Evolutionary conservation across 2,888 invertebrate species (phyloP).

Genomic region (Frankliniella intonsa): DNA sequence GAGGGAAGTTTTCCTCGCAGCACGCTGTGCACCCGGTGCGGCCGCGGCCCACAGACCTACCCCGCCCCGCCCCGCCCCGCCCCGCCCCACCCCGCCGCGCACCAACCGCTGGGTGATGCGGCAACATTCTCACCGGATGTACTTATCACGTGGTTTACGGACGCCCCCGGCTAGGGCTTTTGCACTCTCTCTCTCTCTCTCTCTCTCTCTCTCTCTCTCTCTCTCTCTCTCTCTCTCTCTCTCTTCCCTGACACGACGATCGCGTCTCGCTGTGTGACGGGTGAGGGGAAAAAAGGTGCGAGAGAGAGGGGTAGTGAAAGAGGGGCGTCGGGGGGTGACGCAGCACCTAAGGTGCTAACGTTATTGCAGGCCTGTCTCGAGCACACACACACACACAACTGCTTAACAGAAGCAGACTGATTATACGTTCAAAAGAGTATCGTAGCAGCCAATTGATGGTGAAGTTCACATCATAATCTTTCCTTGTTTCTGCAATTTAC

Average conservation of each 20-base stretch:
- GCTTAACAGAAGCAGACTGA: background rate
- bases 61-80: too few species aligned
- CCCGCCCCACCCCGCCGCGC: too few species aligned
- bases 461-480: too few species aligned
- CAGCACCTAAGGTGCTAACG: background rate
- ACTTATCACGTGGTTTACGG: constrained; percentile 9
- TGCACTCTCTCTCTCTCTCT: too few species aligned
- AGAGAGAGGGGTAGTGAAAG: constrained; percentile 32
- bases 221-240: too few species aligned
- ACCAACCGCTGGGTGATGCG: background rate
- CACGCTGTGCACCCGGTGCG: too few species aligned
- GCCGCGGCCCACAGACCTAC: too few species aligned
- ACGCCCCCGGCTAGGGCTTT: background rate
- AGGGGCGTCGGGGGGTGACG: constrained; percentile 24
- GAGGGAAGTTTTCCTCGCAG: too few species aligned
- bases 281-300: constrained; percentile 28
- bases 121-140: constrained; percentile 21
- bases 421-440: too few species aligned
- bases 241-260: constrained; percentile 26
- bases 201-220: too few species aligned
- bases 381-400: constrained; percentile 29
- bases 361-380: constrained; percentile 3
- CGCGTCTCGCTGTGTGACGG: background rate
- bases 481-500: too few species aligned
- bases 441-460: too few species aligned